Percentiles rank a stretch among this genome's conserved stretches.
Evolutionary conservation across 2,888 invertebrate genomes (phyloP).

Genomic region (Amphipyra tragopoginis): DNA sequence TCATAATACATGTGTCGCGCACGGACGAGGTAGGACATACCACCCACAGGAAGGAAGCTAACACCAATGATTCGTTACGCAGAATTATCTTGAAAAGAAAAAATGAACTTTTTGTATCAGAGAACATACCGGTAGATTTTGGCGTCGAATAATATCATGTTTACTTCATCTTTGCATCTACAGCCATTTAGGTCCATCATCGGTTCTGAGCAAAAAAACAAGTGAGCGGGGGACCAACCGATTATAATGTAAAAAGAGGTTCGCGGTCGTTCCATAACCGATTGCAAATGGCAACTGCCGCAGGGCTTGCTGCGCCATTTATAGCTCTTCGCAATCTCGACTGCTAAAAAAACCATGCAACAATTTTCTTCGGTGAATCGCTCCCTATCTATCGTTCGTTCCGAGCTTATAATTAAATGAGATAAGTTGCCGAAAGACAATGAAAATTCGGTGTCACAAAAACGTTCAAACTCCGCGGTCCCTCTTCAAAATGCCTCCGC

Average conservation of each 20-base stretch:
- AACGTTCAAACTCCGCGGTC: constrained; percentile 65
- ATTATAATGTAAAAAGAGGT: constrained; percentile 89
- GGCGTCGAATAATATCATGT: constrained; percentile 58
- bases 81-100: constrained; percentile 15
- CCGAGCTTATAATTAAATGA: constrained; percentile 73
- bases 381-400: constrained; percentile 77
- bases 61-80: constrained; percentile 39
- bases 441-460: constrained; percentile 70
- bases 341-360: constrained; percentile 83
- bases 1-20: constrained; percentile 33
- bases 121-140: constrained; percentile 32
- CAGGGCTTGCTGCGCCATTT: constrained; percentile 84
- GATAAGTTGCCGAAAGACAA: constrained; percentile 72
- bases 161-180: constrained; percentile 73
- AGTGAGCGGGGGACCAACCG: constrained; percentile 80
- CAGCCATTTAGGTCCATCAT: constrained; percentile 73
- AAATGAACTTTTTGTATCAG: constrained; percentile 7
- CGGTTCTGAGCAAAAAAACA: constrained; percentile 79
- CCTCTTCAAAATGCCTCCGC: constrained; percentile 78
- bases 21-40: constrained; percentile 19
- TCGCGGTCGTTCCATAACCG: constrained; percentile 88
- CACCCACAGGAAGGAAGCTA: constrained; percentile 62
- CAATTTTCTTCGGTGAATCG: constrained; percentile 80
- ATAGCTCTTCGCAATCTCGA: constrained; percentile 86
- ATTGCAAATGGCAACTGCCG: constrained; percentile 89